Percentiles rank a stretch among this genome's conserved stretches.
Evolutionary conservation across 2,113 vertebrate genomes (phyloP).

Genomic region (Gracilinanus agilis): DNA sequence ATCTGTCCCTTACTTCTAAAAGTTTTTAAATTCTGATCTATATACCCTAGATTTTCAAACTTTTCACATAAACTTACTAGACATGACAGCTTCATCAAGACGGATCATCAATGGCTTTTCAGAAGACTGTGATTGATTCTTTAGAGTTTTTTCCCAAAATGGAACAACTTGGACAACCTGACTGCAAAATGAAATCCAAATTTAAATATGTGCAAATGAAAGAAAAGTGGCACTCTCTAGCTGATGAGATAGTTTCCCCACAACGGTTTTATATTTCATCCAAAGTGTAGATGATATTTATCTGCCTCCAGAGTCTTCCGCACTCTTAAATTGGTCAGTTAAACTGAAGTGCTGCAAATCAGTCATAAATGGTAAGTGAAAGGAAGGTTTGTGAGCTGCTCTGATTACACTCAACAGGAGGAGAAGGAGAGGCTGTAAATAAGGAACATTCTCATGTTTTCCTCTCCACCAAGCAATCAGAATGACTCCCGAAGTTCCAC

Average conservation of each 20-base stretch:
- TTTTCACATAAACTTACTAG: constrained; percentile 13
- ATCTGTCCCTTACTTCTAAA: neutral
- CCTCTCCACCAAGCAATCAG: neutral
- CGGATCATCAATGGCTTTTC: neutral
- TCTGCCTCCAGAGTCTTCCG: neutral
- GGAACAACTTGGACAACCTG: neutral
- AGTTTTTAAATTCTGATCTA: neutral
- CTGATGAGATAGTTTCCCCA: neutral
- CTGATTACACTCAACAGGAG: neutral
- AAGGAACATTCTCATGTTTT: neutral
- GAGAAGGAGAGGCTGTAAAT: neutral
- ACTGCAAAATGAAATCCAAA: neutral
- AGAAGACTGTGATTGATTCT: neutral
- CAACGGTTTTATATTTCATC: neutral
- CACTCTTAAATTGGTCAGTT: neutral
- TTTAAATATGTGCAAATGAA: neutral
- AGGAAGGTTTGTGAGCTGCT: neutral
- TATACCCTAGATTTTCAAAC: neutral
- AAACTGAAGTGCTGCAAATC: neutral
- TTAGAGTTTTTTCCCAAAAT: neutral
- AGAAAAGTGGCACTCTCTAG: neutral
- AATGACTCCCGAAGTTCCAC: no score
- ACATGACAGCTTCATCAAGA: constrained; percentile 1
- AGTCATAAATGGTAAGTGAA: neutral
- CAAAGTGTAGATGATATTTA: accelerated